These are phyloP conservation scores for Tolypeutes matacus DNA, from an alignment of 2,797 vertebrate species.

Conservation along the genomic window DNA sequence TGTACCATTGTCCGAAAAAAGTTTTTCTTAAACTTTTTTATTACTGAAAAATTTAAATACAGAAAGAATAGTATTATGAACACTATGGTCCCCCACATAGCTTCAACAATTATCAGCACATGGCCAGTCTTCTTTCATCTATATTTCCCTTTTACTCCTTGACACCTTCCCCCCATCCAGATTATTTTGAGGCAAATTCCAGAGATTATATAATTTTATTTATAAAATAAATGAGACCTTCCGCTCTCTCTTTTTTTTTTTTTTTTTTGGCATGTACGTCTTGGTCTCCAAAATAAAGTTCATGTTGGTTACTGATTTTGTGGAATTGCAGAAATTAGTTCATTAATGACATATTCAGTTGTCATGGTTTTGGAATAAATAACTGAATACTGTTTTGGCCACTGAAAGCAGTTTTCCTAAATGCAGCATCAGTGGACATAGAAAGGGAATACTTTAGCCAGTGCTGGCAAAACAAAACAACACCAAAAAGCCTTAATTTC, in stretches of 20 bases:
- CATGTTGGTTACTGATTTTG: neutral
- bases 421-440: neutral
- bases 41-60: constrained; percentile 28
- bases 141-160: neutral
- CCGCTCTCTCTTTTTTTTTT: neutral
- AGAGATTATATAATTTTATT: constrained; percentile 40
- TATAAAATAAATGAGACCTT: neutral
- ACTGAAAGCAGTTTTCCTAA: constrained; percentile 18
- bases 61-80: neutral
- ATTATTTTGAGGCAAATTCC: constrained; percentile 47
- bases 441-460: constrained; percentile 1
- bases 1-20: constrained; percentile 7
- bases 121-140: neutral
- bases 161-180: neutral
- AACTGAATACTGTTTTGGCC: constrained; percentile 29
- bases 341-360: constrained; percentile 2
- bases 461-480: neutral
- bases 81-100: neutral
- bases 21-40: neutral
- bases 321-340: constrained; percentile 34
- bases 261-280: neutral
- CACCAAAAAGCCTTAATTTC: neutral
- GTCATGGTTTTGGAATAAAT: constrained; percentile 43
- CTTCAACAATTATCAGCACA: neutral
- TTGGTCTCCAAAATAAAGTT: constrained; percentile 21